Conservation (phyloP, 2,797 vertebrate species). For the Psittacula echo region DNA sequence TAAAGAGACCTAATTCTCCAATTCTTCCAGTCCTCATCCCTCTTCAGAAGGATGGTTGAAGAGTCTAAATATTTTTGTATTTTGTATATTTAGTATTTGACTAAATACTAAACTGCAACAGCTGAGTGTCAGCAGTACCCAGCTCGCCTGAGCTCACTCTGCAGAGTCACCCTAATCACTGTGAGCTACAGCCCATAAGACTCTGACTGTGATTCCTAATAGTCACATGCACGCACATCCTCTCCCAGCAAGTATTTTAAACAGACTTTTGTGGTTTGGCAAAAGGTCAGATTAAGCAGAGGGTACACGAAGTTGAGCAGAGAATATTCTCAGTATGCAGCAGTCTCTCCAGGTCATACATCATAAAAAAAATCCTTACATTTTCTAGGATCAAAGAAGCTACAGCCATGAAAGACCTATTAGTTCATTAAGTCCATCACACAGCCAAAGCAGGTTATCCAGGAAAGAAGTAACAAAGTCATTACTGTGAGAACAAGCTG, state of each 20-base stretch:
- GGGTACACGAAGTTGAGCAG: neutral
- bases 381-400: neutral
- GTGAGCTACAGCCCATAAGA: neutral
- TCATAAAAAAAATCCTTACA: neutral
- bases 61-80: neutral
- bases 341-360: neutral
- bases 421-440: neutral
- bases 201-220: neutral
- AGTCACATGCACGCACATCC: neutral
- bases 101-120: neutral
- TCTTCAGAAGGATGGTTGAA: neutral
- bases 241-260: neutral
- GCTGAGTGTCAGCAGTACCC: neutral
- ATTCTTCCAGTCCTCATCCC: neutral
- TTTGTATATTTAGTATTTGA: neutral
- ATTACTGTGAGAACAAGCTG: neutral
- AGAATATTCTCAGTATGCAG: neutral
- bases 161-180: neutral
- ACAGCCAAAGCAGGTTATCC: neutral
- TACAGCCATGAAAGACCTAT: neutral
- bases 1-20: neutral
- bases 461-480: neutral
- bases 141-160: neutral
- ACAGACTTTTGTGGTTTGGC: neutral
- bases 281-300: neutral